Evolutionary conservation across 2,113 vertebrate genomes (phyloP).

Genomic region (Oenanthe melanoleuca): DNA sequence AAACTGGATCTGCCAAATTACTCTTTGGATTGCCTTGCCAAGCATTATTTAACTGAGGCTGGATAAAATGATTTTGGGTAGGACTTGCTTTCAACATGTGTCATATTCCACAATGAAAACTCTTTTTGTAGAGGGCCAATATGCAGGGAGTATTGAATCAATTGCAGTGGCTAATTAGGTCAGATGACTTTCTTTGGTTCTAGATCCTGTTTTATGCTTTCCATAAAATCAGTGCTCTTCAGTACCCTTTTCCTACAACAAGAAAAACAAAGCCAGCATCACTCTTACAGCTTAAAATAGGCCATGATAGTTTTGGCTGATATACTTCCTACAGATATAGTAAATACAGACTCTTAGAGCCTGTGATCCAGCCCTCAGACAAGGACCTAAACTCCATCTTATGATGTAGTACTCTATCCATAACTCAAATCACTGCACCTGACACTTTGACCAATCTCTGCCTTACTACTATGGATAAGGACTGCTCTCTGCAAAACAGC

Average conservation of each 20-base stretch:
- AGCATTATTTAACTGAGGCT: background rate
- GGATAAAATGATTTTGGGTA: background rate
- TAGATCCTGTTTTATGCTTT: background rate
- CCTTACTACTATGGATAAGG: background rate
- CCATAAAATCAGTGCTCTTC: background rate
- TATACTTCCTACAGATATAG: background rate
- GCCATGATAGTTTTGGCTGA: background rate
- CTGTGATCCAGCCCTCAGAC: background rate
- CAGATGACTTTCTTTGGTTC: background rate
- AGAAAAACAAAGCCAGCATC: background rate
- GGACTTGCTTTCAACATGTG: background rate
- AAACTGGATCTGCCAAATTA: background rate
- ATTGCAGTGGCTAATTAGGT: background rate
- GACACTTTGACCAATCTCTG: background rate
- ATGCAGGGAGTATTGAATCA: background rate
- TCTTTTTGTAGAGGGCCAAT: background rate
- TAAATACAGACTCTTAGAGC: background rate
- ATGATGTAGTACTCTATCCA: background rate
- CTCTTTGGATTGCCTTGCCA: background rate
- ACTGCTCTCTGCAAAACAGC: background rate
- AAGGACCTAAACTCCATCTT: background rate
- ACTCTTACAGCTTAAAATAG: background rate
- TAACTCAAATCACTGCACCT: background rate
- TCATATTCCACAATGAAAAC: background rate
- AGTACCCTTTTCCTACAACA: background rate